Percentiles rank a stretch among this genome's conserved stretches.
Evolutionary conservation across 2,113 vertebrate genomes (phyloP).

Genomic region (Damaliscus lunatus): DNA sequence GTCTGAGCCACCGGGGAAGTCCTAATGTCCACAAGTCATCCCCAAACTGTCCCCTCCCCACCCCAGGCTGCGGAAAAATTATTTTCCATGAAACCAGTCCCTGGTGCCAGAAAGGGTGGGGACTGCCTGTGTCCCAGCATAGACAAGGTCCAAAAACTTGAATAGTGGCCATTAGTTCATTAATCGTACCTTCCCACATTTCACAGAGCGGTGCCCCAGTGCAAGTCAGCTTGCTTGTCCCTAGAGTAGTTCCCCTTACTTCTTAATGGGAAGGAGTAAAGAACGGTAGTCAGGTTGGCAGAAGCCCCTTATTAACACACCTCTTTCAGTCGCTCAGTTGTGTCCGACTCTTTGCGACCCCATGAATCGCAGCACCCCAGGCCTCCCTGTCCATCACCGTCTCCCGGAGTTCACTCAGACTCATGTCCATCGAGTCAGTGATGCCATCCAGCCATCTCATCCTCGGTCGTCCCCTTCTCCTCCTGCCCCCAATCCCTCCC

Average conservation of each 20-base stretch:
- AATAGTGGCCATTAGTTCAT: not conserved
- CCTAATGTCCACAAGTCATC: not conserved
- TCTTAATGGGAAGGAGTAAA: not conserved
- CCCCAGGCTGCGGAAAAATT: not conserved
- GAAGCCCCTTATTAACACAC: not conserved
- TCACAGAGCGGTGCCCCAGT: not conserved
- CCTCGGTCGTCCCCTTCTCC: rapidly evolving
- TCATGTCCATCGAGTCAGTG: no score
- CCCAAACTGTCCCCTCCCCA: not conserved
- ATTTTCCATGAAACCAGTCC: not conserved
- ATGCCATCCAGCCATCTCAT: no score
- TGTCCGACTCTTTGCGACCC: no score
- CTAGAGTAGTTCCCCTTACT: no score
- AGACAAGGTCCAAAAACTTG: not conserved
- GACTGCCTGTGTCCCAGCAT: not conserved
- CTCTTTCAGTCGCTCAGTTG: no score
- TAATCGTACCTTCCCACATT: not conserved
- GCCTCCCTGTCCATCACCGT: no score
- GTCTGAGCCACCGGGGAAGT: not conserved
- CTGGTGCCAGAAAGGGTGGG: not conserved
- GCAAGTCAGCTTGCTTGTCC: not conserved
- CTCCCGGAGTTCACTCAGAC: no score
- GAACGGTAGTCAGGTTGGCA: not conserved
- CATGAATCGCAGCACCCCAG: no score
- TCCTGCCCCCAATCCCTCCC: no score